Percentiles rank a stretch among this genome's conserved stretches.
Conservation (phyloP, 2,888 invertebrate genomes). For the Caenorhabditis afra region DNA sequence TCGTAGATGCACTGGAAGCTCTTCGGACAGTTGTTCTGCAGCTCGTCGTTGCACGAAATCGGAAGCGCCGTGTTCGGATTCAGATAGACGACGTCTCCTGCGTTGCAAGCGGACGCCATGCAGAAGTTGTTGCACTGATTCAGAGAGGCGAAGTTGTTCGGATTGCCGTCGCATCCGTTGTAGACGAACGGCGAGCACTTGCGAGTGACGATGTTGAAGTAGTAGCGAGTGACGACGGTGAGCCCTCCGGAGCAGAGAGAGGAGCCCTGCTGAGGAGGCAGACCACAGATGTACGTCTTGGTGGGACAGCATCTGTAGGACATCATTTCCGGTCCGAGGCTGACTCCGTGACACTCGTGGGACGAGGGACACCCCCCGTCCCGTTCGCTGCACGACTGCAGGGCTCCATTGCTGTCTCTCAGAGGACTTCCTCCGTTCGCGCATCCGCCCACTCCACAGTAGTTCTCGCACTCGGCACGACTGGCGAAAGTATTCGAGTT, state of each 20-base stretch:
- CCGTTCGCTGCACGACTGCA: slow-evolving; percentile 67
- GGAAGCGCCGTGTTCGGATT: slow-evolving; percentile 74
- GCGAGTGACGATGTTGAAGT: slow-evolving; percentile 78
- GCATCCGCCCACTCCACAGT: slow-evolving; percentile 76
- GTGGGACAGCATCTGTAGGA: slow-evolving; percentile 74
- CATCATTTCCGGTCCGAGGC: slow-evolving; percentile 64
- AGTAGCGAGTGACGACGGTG: slow-evolving; percentile 72
- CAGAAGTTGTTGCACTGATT: slow-evolving; percentile 75
- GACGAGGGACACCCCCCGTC: slow-evolving; percentile 71
- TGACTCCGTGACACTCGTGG: slow-evolving; percentile 73
- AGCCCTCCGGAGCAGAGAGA: slow-evolving; percentile 71
- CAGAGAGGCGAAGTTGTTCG: slow-evolving; percentile 74
- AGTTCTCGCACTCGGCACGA: slow-evolving; percentile 71
- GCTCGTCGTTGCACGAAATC: slow-evolving; percentile 70
- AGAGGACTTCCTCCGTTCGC: slow-evolving; percentile 71
- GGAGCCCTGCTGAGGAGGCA: slow-evolving; percentile 73
- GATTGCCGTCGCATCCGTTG: slow-evolving; percentile 77
- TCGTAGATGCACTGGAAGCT: slow-evolving; percentile 72
- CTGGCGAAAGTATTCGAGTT: slow-evolving; percentile 75
- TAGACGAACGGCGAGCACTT: slow-evolving; percentile 76
- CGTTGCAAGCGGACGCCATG: slow-evolving; percentile 64
- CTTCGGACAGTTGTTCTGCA: slow-evolving; percentile 74
- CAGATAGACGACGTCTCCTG: slow-evolving; percentile 74
- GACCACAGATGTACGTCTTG: slow-evolving; percentile 71
- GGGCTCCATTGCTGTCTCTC: slow-evolving; percentile 65